Evolutionary conservation across 2,888 invertebrate species (phyloP).

Genomic region (Drosophila stalkeri): DNA sequence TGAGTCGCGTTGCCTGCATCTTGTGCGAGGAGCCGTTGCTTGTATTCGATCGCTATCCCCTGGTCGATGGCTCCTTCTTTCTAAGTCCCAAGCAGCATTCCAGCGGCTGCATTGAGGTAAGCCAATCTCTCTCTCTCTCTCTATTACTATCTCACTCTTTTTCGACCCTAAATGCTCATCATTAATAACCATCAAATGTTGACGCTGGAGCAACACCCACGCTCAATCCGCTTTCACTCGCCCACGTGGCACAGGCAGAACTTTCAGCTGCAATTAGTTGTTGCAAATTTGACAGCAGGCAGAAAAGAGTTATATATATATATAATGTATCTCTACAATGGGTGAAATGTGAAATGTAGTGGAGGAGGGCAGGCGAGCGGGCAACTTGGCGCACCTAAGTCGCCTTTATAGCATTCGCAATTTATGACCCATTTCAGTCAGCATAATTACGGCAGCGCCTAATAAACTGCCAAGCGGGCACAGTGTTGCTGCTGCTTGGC

Average conservation of each 20-base stretch:
- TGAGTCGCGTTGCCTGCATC: conserved; percentile 93
- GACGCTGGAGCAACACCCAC: conserved; percentile 51
- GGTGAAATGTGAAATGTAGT: conserved; percentile 26
- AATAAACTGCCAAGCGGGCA: conserved; percentile 62
- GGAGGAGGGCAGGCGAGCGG: neutral
- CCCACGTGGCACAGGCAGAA: conserved; percentile 69
- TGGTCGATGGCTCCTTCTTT: conserved; percentile 99
- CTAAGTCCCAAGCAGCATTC: conserved; percentile 97
- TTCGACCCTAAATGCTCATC: conserved; percentile 41
- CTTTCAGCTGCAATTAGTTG: conserved; percentile 75
- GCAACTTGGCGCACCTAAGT: conserved; percentile 46
- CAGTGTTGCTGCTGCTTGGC: conserved; percentile 30
- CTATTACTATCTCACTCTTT: neutral
- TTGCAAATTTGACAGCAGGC: conserved; percentile 56
- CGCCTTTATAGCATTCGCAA: conserved; percentile 59
- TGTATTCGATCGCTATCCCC: conserved; percentile 98
- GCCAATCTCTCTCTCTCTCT: conserved; percentile 40
- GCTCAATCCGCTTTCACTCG: conserved; percentile 68
- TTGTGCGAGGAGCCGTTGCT: conserved; percentile 95
- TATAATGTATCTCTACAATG: conserved; percentile 34
- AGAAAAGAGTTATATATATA: conserved; percentile 5
- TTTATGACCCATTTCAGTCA: conserved; percentile 83
- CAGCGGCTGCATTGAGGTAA: conserved; percentile 94
- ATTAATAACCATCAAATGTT: conserved; percentile 69
- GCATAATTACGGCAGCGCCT: conserved; percentile 80